Base-by-base conservation (phyloP, 2,113 vertebrate species). In the Podilymbus podiceps region DNA sequence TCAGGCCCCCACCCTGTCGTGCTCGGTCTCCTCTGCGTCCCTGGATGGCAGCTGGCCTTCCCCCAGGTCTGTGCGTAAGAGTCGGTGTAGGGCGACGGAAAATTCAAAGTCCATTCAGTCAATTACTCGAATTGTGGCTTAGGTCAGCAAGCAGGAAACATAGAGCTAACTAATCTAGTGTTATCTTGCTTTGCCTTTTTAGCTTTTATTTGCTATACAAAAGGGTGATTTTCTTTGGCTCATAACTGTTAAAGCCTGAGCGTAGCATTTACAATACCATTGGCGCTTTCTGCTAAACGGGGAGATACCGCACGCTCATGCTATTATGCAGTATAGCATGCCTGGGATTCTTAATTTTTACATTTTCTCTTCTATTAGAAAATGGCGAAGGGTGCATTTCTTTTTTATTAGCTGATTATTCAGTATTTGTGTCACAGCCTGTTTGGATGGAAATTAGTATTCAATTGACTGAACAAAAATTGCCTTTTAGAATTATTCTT, bases 381-480 rank as follows among this genome's bases (percentile, higher is more conserved):
- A 89, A 93, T 55, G 50, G 83, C 58, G 80, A 90, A 95, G 78
- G 68, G 63, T 77, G 59, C 79, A 69, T 96, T 95, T 90, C 89
- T 55, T 80, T 93, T 94, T 95, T 95, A 95, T 90, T 80, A 93
- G 79, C 63, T 86, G 83, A 86, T 92, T 86, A 95, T 92, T 95
- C 94, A 93, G 86, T 95, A 92, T 96, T 95, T 95, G 89, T 95
- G 93, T 93, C 83, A 24, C 62, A 90, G 72, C 30, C 95, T 93
- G 52, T 93, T 84, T 84, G 79, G 86, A 86, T 77, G 83, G 79
- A 88, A 97, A 95, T 84, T 74, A 90, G 83, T 93, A 96, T 90
- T 96, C 95, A 95, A 89, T 19, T 84, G 79, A 93, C 84, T 59
- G 95, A 93, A 86, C 83, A 93, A 92, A 95, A 96, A 93, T 88